Evolutionary conservation across 2,797 vertebrate species (phyloP).

Genomic region (Leptoclinus maculatus): DNA sequence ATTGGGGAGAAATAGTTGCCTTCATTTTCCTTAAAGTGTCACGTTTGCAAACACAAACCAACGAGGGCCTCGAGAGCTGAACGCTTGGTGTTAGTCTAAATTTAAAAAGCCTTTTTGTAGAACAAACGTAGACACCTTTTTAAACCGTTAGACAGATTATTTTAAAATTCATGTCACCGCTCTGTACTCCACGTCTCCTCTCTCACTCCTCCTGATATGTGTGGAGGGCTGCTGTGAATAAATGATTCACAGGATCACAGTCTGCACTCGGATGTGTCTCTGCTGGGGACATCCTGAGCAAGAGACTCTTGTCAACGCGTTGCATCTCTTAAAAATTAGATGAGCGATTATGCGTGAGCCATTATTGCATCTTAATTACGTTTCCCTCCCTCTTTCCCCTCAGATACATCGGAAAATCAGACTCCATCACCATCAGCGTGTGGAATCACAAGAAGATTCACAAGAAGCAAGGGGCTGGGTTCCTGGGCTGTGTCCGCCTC

Average conservation of each 20-base stretch:
- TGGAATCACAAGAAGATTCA: conserved; percentile 99
- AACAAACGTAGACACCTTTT: neutral
- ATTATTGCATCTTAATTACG: neutral
- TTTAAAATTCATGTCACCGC: neutral
- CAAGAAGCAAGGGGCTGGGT: conserved; percentile 98
- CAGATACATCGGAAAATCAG: conserved; percentile 95
- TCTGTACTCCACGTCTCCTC: neutral
- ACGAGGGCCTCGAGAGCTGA: neutral
- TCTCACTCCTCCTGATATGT: conserved; percentile 4
- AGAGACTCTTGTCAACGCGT: neutral
- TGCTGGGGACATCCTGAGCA: conserved; percentile 36
- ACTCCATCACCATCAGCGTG: conserved; percentile 98
- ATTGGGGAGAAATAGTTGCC: neutral
- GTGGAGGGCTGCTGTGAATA: conserved; percentile 4
- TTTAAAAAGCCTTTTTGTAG: neutral
- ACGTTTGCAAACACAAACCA: conserved; percentile 4
- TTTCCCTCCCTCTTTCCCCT: neutral
- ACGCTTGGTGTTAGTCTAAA: neutral
- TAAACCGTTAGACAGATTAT: neutral
- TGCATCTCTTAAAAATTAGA: neutral
- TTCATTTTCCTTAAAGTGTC: conserved; percentile 11
- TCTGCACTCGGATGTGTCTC: conserved; percentile 25
- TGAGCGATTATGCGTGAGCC: neutral
- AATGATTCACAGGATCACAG: conserved; percentile 54
- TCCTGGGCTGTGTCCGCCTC: conserved; percentile 97